These are phyloP conservation scores for Macaria liturata DNA, from an alignment of 2,888 invertebrate species.

Conservation along the genomic window DNA sequence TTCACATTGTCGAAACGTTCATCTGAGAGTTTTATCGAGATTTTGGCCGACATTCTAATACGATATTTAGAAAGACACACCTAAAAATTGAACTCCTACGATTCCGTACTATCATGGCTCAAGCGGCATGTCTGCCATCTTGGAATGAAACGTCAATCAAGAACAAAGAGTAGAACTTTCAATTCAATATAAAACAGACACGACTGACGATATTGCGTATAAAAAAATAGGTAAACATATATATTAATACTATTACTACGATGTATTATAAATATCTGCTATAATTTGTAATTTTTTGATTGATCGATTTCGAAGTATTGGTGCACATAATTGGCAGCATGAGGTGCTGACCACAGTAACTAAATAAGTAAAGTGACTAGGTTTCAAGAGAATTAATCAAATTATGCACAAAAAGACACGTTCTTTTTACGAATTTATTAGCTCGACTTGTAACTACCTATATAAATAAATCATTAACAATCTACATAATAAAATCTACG, in stretches of 20 bases:
- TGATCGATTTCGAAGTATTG: too few species aligned
- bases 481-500: too few species aligned
- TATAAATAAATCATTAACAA: too few species aligned
- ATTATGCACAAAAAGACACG: too few species aligned
- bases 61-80: slow-evolving; percentile 87
- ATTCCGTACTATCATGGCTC: slow-evolving; percentile 87
- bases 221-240: not conserved
- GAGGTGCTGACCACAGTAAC: too few species aligned
- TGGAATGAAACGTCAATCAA: slow-evolving; percentile 87
- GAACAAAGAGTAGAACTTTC: slow-evolving; percentile 59
- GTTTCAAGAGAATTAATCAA: too few species aligned
- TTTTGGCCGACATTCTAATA: slow-evolving; percentile 85
- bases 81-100: slow-evolving; percentile 88
- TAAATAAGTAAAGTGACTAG: too few species aligned
- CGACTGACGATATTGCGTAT: slow-evolving; percentile 5
- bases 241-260: not conserved
- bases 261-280: too few species aligned
- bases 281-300: too few species aligned
- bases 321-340: too few species aligned
- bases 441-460: too few species aligned
- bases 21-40: slow-evolving; percentile 79
- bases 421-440: too few species aligned
- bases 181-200: slow-evolving; percentile 19
- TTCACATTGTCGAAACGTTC: slow-evolving; percentile 83
- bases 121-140: slow-evolving; percentile 90